A percentile compares a stretch with the other conserved stretches of the same genome.
Conservation (phyloP, 2,888 invertebrate species). For the Alloscopus bannaensis region DNA sequence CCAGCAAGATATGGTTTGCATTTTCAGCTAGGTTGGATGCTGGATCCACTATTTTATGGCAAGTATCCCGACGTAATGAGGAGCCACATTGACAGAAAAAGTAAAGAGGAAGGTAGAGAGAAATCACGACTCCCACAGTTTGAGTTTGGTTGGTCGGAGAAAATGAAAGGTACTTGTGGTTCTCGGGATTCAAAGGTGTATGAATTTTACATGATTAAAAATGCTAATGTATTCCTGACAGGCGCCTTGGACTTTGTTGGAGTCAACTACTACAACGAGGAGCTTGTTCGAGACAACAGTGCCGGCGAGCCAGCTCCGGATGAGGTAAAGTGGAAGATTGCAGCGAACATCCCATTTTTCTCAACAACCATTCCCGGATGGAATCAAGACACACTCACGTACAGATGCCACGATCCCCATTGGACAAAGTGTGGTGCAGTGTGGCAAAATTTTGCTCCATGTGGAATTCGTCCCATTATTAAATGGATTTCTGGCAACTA, state of each 20-base stretch:
- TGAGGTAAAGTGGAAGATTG: slow-evolving; percentile 11
- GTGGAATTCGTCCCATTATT: slow-evolving; percentile 61
- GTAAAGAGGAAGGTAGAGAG: slow-evolving; percentile 55
- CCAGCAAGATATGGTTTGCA: background rate
- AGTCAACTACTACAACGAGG: slow-evolving; percentile 70
- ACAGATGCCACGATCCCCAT: slow-evolving; percentile 60
- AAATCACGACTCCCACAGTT: slow-evolving; percentile 62
- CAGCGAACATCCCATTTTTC: too few relatives aligned
- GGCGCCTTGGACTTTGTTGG: slow-evolving; percentile 71
- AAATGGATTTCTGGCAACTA: slow-evolving; percentile 68
- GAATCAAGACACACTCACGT: slow-evolving; percentile 55
- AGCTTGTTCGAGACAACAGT: slow-evolving; percentile 30
- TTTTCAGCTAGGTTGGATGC: slow-evolving; percentile 75
- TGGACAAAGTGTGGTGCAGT: slow-evolving; percentile 58
- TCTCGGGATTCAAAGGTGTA: background rate
- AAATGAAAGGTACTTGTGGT: slow-evolving; percentile 61
- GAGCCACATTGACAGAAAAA: slow-evolving; percentile 51
- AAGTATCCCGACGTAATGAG: slow-evolving; percentile 66
- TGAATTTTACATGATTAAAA: background rate
- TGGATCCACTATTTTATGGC: slow-evolving; percentile 74
- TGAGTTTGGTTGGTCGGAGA: slow-evolving; percentile 59
- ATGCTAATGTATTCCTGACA: slow-evolving; percentile 19
- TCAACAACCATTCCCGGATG: slow-evolving; percentile 52
- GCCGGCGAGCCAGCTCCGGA: background rate
- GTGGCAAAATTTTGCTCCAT: slow-evolving; percentile 70